Percentiles rank a stretch among this genome's conserved stretches.
These are phyloP conservation scores for Epizoanthus ramosus DNA, from an alignment of 92 coral and sea anemone genomes.

Conservation along the genomic window DNA sequence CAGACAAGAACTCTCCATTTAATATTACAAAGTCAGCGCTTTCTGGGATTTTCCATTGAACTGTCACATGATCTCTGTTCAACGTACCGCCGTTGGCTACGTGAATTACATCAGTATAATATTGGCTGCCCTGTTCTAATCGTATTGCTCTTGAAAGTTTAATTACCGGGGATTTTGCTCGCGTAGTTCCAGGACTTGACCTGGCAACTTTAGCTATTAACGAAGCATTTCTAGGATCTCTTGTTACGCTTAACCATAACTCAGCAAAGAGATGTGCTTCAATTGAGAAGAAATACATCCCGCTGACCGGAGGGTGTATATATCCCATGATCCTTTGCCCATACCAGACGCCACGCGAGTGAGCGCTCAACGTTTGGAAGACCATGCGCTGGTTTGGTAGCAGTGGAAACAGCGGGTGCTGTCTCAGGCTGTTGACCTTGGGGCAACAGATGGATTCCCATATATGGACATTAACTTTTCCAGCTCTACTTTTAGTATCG, in stretches of 20 bases:
- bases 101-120: constrained; percentile 76
- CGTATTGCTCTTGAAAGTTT: constrained; percentile 40
- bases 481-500: background rate
- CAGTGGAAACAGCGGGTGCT: constrained; percentile 77
- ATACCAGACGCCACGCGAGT: constrained; percentile 64
- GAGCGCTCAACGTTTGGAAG: constrained; percentile 55
- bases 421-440: constrained; percentile 71
- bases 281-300: constrained; percentile 58
- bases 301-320: constrained; percentile 66
- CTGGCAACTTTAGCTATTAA: constrained; percentile 65
- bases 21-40: constrained; percentile 38
- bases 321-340: constrained; percentile 84
- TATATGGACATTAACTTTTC: constrained; percentile 64
- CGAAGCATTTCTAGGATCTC: constrained; percentile 48
- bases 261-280: constrained; percentile 68
- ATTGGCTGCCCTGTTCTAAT: constrained; percentile 43
- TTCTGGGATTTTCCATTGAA: constrained; percentile 77
- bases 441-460: constrained; percentile 81
- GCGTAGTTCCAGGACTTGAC: constrained; percentile 1
- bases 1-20: constrained; percentile 50
- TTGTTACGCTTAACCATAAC: constrained; percentile 69
- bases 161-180: background rate
- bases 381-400: constrained; percentile 66
- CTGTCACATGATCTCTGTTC: constrained; percentile 59
- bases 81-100: constrained; percentile 68